Evolutionary conservation across 1,140 invertebrate species (phyloP).

Genomic region (Plectrocnemia conspersa): DNA sequence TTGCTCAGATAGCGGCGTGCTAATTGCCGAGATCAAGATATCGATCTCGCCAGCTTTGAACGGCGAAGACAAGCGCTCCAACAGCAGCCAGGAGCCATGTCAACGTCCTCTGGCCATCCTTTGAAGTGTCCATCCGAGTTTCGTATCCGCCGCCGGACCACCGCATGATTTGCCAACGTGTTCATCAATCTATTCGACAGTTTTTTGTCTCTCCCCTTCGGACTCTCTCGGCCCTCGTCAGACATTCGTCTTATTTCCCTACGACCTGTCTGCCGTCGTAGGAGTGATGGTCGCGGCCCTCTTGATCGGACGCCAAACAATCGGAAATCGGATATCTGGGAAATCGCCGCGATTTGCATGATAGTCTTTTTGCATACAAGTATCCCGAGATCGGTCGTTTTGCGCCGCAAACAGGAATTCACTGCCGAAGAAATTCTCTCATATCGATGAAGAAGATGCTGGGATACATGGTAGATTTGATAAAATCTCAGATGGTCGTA

Average conservation of each 20-base stretch:
- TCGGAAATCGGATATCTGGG: background rate
- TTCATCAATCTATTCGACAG: conserved; percentile 35
- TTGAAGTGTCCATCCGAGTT: conserved; percentile 33
- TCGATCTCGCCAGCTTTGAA: no score
- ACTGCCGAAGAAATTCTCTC: no score
- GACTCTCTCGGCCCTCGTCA: background rate
- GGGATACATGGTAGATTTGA: no score
- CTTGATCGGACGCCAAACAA: conserved; percentile 1
- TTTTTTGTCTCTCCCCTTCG: conserved; percentile 14
- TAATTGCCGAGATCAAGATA: no score
- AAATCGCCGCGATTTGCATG: background rate
- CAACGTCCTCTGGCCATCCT: conserved; percentile 12
- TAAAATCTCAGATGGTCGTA: no score
- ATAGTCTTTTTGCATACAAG: no score
- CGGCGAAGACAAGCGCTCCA: no score
- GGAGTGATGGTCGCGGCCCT: conserved; percentile 2
- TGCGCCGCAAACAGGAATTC: no score
- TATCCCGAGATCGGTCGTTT: no score
- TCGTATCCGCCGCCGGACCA: conserved; percentile 22
- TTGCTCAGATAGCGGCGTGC: no score
- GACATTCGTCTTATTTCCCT: conserved; percentile 5
- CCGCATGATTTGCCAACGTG: conserved; percentile 32
- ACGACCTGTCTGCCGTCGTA: background rate
- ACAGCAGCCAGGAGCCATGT: no score
- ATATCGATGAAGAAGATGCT: no score